Evolutionary conservation across 2,113 vertebrate species (phyloP), one percentile per base, ranked within the genome.

Genomic region (Apus apus): DNA sequence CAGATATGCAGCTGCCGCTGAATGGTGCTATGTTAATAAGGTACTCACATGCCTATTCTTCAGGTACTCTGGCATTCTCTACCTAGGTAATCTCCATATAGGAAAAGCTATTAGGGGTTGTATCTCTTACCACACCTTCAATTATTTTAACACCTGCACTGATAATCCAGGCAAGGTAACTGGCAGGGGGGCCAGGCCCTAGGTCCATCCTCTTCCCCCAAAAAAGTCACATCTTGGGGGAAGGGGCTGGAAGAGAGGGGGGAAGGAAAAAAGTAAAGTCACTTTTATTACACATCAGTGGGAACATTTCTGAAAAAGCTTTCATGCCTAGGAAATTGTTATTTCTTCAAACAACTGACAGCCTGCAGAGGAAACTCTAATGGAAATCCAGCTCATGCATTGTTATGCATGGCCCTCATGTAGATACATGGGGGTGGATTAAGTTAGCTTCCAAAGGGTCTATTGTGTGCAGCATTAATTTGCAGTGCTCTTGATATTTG

Each of bases 261-360:
- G 22, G 30, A 46, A 64, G 43, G 51, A 74, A 93, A 97, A 97
- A 97, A 96, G 96, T 98, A 96, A 98, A 98, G 98, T 98, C 97
- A 98, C 97, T 98, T 98, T 98, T 98, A 98, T 98, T 98, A 98
- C 97, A 98, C 98, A 98, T 98, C 98, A 98, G 97, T 98, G 97
- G 97, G 98, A 98, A 97, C 97, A 97, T 98, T 98, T 98, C 97
- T 98, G 96, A 98, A 98, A 98, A 97, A 98, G 98, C 98, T 98
- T 98, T 99, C 98, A 98, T 97, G 98, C 98, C 98, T 98, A 98
- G 98, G 98, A 99, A 99, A 99, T 99, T 98, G 98, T 98, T 99
- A 98, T 98, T 99, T 99, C 98, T 99, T 98, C 98, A 98, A 98
- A 98, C 98, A 97, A 98, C 97, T 98, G 98, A 99, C 98, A 99